phyloP scores from a whole-genome alignment of 1,140 invertebrate species.

The Macrobrachium rosenbergii region DNA sequence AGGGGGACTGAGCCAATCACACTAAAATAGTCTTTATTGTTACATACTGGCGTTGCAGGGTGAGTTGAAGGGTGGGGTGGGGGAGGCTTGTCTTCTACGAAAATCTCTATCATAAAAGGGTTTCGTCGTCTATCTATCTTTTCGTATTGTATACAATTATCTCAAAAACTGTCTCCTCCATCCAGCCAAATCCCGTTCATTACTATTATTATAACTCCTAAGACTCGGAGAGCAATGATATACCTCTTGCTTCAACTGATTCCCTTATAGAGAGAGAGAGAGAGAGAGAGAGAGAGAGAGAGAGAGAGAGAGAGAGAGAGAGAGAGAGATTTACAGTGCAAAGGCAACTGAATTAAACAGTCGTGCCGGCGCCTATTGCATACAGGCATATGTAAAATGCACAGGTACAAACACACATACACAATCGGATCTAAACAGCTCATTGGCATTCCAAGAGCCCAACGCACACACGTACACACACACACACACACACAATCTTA shows the following conservation, averaged over 20 bases:
- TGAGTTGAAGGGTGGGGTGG: neutral
- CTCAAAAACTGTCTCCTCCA: conserved; percentile 50
- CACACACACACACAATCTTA: conserved; percentile 39
- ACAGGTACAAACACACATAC: neutral
- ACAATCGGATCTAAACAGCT: no score
- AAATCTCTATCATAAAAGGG: no score
- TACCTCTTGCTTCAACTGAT: conserved; percentile 13
- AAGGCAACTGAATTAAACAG: neutral
- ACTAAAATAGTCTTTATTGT: no score
- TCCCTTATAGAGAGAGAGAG: no score
- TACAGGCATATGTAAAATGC: conserved; percentile 11
- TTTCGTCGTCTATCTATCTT: conserved; percentile 21
- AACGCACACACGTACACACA: conserved; percentile 26
- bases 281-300: no score
- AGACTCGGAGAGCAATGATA: conserved; percentile 50
- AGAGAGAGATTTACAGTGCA: no score
- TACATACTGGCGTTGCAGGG: neutral
- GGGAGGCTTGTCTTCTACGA: no score
- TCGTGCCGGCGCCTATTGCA: conserved; percentile 25
- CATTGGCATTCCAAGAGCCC: neutral
- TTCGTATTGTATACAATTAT: conserved; percentile 40
- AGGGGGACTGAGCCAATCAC: neutral
- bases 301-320: no score
- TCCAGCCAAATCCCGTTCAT: conserved; percentile 34
- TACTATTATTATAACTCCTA: conserved; percentile 47